Base-by-base conservation (phyloP, 1,140 invertebrate genomes). In the Achroia grisella region DNA sequence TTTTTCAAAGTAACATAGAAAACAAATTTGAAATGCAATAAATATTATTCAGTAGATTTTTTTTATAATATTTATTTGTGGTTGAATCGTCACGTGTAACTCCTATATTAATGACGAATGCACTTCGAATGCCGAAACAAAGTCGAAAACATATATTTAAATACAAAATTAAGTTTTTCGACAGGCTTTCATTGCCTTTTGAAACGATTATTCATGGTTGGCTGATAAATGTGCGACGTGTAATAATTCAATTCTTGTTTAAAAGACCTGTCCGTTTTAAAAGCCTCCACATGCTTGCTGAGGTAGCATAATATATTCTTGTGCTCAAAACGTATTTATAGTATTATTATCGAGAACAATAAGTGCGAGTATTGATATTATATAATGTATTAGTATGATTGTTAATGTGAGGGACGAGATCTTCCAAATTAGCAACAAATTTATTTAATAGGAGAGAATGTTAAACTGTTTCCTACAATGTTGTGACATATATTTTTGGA, bases 101-200 rank as follows among this genome's bases (percentile, higher is more conserved):
- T 60, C 55, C 55, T 62, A 62, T 60, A 33, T 44, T 39, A 52
- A 2, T 49, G 50, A 41, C 34, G 50, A 56, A 33, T 62, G 52
- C 52, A 52, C 48, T 42, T 42, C 48, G 46, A 49, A 54, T 47
- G 32, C 51, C 37, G 41, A 42, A 39, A 58, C 57, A 59, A 62
- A 67, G 46, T 58, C 62, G 52, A 71, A 71, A 71, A 69, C 53
- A 71, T 63, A 73, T 73, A 70, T 75, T 75, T 73, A 74, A 80
- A 78, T 73, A 68, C 58, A 64, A 73, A 83, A 79, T 81, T 80
- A 72, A 78, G 73, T 78, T 79, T 71, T 78, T 75, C 63, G 66
- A 70, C 65, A 57, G 58, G 61, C 62, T 69, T 59, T 73, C 64
- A 67, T 77, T 72, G 72, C 65, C 54, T 69, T 76, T 66, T 60